phyloP scores from a whole-genome alignment of 2,888 invertebrate genomes.

The Gerosis bhagava region DNA sequence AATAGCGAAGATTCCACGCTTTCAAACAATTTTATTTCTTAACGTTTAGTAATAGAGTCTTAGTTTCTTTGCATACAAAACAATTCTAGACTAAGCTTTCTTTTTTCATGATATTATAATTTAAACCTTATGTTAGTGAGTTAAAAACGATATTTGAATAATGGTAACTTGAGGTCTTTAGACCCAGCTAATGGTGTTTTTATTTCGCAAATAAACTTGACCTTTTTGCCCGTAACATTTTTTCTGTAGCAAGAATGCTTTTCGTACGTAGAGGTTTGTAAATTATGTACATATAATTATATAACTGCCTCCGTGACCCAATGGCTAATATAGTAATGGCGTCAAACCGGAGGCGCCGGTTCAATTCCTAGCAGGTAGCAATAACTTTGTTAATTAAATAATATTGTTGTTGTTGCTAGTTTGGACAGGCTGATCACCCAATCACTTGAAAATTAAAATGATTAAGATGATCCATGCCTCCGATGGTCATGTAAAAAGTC shows the following conservation, averaged over 20 bases:
- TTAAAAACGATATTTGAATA: background rate
- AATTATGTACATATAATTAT: too few relatives aligned
- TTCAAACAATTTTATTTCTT: background rate
- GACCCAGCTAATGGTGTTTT: conserved; percentile 18
- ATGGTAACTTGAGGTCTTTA: background rate
- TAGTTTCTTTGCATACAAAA: background rate
- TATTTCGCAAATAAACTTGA: conserved; percentile 22
- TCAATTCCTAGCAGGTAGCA: too few relatives aligned
- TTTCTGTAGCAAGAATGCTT: conserved; percentile 1
- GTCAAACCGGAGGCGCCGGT: too few relatives aligned
- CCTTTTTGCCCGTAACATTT: conserved; percentile 16
- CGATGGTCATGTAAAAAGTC: too few relatives aligned
- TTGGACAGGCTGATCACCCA: too few relatives aligned
- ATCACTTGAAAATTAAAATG: too few relatives aligned
- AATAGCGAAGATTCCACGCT: background rate
- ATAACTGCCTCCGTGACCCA: too few relatives aligned
- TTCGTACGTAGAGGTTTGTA: background rate
- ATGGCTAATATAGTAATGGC: too few relatives aligned
- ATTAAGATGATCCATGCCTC: too few relatives aligned
- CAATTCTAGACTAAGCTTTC: background rate
- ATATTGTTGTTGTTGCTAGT: too few relatives aligned
- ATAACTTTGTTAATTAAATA: too few relatives aligned
- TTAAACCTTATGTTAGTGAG: background rate
- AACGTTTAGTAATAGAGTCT: background rate
- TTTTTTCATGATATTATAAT: background rate